Evolutionary conservation across 2,797 vertebrate species (phyloP).

Genomic region (Balearica regulorum): DNA sequence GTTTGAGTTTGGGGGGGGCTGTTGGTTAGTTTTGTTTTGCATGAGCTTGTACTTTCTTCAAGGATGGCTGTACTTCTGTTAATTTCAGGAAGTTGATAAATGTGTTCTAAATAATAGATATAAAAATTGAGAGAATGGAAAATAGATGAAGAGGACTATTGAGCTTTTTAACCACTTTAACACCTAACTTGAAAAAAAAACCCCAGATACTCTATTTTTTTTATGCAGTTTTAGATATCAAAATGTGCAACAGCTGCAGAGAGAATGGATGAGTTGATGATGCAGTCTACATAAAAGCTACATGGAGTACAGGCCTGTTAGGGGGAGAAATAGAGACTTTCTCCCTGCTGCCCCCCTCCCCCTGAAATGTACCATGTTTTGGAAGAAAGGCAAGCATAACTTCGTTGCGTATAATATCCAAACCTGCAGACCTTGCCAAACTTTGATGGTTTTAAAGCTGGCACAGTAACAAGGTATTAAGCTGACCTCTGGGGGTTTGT

Average conservation of each 20-base stretch:
- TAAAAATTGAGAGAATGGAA: background rate
- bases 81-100: background rate
- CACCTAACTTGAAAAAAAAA: background rate
- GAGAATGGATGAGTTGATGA: background rate
- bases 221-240: background rate
- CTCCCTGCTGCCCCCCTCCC: background rate
- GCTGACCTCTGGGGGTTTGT: background rate
- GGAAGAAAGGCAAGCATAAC: background rate
- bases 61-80: background rate
- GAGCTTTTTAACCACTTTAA: background rate
- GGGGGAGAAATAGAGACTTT: background rate
- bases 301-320: background rate
- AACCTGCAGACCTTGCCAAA: background rate
- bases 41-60: background rate
- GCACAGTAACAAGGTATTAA: background rate
- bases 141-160: background rate
- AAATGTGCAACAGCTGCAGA: background rate
- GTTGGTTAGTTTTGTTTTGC: background rate
- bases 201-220: background rate
- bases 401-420: background rate
- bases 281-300: background rate
- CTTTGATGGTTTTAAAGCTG: background rate
- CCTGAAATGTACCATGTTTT: background rate
- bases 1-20: background rate
- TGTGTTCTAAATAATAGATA: background rate